Evolutionary conservation across 2,888 invertebrate species (phyloP).

Genomic region (Latrodectus elegans): DNA sequence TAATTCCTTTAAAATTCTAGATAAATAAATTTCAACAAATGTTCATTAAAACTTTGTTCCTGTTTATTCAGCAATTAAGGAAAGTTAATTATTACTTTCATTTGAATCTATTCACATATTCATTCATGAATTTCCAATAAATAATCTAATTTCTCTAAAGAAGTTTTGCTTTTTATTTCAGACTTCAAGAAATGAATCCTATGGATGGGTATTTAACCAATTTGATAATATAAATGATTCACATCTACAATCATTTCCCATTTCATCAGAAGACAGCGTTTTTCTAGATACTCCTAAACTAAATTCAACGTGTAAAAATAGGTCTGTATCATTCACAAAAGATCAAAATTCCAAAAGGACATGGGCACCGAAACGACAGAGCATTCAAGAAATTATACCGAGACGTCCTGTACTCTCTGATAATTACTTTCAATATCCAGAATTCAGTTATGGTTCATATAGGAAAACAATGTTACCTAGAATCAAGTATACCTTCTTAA

Average conservation of each 20-base stretch:
- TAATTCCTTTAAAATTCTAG: too few relatives aligned
- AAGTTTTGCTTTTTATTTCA: neutral
- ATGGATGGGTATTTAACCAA: constrained; percentile 13
- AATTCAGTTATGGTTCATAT: neutral
- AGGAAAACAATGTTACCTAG: constrained; percentile 9
- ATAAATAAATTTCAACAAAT: too few relatives aligned
- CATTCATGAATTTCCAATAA: too few relatives aligned
- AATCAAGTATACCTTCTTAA: constrained; percentile 9
- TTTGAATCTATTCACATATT: too few relatives aligned
- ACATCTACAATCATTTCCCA: too few relatives aligned
- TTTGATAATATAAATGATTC: too few relatives aligned
- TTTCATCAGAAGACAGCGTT: constrained; percentile 8
- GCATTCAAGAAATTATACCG: neutral
- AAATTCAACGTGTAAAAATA: neutral
- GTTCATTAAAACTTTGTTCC: too few relatives aligned
- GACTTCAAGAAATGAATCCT: neutral
- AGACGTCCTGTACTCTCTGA: neutral
- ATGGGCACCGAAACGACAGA: constrained; percentile 1
- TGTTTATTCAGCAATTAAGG: too few relatives aligned
- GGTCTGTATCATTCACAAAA: neutral
- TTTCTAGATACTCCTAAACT: neutral
- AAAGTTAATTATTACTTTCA: too few relatives aligned
- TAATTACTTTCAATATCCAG: neutral
- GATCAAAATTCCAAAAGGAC: neutral
- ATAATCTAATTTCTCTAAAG: too few relatives aligned